Evolutionary conservation across 2,113 vertebrate genomes (phyloP).

Genomic region (Gnathonemus echidnorhynchus): DNA sequence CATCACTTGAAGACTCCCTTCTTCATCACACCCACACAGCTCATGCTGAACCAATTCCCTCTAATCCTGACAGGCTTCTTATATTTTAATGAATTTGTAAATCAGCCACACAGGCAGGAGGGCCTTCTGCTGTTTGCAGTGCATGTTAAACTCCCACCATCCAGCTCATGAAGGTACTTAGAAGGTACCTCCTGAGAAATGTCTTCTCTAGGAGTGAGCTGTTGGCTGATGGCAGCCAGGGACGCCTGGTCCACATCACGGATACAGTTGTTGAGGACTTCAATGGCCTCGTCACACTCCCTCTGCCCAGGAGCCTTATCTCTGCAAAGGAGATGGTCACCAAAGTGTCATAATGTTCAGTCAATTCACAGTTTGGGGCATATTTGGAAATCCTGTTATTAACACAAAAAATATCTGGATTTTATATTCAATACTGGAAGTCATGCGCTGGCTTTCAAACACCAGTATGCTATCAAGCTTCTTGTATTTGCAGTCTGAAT

Average conservation of each 20-base stretch:
- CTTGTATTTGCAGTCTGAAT: background rate
- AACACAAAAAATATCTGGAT: background rate
- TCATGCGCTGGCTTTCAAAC: background rate
- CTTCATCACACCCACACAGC: background rate
- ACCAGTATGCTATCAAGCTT: background rate
- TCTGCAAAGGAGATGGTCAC: conserved; percentile 49
- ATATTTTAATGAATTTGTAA: background rate
- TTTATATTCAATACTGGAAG: no score
- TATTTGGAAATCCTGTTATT: background rate
- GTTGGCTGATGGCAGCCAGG: conserved; percentile 90
- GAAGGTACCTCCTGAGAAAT: conserved; percentile 85
- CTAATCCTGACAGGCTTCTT: background rate
- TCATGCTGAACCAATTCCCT: background rate
- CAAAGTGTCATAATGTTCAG: background rate
- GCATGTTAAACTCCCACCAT: background rate
- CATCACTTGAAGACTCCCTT: background rate
- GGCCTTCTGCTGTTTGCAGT: background rate
- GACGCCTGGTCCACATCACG: conserved; percentile 93
- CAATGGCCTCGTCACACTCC: conserved; percentile 89
- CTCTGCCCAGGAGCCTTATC: conserved; percentile 94
- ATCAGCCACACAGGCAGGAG: background rate
- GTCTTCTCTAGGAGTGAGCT: conserved; percentile 82
- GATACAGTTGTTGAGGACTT: conserved; percentile 82
- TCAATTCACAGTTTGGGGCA: background rate
- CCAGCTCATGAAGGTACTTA: background rate